phyloP scores from a whole-genome alignment of 2,888 invertebrate genomes.

The Frankliniella intonsa region DNA sequence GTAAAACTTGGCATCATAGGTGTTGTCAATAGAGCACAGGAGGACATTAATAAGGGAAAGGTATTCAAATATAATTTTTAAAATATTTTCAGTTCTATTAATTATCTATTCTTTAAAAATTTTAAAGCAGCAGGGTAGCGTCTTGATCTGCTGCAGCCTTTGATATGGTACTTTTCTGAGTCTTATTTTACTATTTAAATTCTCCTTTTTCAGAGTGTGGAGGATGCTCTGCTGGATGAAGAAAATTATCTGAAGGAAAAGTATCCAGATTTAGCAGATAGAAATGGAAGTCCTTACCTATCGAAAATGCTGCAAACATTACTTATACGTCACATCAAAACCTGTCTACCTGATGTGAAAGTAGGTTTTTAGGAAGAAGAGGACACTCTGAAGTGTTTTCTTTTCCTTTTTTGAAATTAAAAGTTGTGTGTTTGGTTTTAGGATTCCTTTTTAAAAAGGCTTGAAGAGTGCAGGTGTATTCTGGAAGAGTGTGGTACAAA shows the following conservation, averaged over 20 bases:
- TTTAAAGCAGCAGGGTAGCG: no score
- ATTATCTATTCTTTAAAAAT: no score
- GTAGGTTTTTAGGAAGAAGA: neutral
- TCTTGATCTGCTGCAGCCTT: no score
- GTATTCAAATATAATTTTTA: no score
- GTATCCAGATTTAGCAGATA: neutral
- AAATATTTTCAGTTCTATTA: no score
- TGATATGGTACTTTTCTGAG: no score
- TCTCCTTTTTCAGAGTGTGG: neutral
- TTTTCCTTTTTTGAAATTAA: neutral
- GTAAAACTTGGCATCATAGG: conserved; percentile 63
- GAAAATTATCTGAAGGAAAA: neutral
- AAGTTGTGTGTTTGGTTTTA: neutral
- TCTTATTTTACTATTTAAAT: neutral
- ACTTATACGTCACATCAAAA: neutral
- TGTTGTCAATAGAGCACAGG: conserved; percentile 60
- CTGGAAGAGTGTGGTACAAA: no score
- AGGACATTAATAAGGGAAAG: conserved; percentile 51
- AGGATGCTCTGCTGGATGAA: neutral
- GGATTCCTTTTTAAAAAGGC: no score
- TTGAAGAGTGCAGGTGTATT: no score
- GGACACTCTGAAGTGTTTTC: neutral
- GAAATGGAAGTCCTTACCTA: neutral
- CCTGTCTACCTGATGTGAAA: neutral
- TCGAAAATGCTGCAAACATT: neutral